Base-by-base conservation (phyloP, 1,140 invertebrate species). In the Meloidogyne exigua region DNA sequence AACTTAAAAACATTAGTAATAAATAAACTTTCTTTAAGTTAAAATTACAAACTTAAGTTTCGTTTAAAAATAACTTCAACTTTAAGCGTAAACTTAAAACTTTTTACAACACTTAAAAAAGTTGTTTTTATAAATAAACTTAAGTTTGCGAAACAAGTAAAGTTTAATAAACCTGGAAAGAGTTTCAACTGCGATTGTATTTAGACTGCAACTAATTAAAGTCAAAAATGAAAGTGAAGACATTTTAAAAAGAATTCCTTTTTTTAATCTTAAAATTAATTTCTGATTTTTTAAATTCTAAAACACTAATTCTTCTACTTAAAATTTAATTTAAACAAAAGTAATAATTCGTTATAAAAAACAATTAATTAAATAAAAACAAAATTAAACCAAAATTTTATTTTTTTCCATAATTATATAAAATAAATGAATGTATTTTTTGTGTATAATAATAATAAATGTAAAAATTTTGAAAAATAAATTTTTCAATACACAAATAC, bases 151-250 rank as follows among this genome's bases (percentile, higher is more conserved):
- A 39, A 39, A 39, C 36, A 39, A 32, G 28, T 32, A 32, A 7
- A 32, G 2, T 32, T 3, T 32, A 32, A 49, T 18, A 49, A n/a
- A 81, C 80, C 76, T 82, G 15, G 78, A 75, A 49, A 83, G 66
- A 26, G 79, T 71, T 74, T 84, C 84, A 12, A 88, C 69, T 42
- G 70, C 68, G 21, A 83, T 69, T 78, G 83, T 82, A 69, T 83
- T 80, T 39, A 75, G 76, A 62, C 79, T 81, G 70, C 84, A 85
- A 36, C 81, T 76, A 21, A 80, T 72, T 18, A 85, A 67, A 1
- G 76, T 83, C 26, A 84, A 80, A 23, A 76, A 63, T 23, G 81
- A 76, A 10, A 72, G 44, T 28, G 65, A 67, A n/a, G 72, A 49
- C 21, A 76, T 75, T 11, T 39, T 10, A 39, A 39, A 26, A 71